Conservation (phyloP, 2,113 vertebrate species). For the Campylomormyrus tamandua region DNA sequence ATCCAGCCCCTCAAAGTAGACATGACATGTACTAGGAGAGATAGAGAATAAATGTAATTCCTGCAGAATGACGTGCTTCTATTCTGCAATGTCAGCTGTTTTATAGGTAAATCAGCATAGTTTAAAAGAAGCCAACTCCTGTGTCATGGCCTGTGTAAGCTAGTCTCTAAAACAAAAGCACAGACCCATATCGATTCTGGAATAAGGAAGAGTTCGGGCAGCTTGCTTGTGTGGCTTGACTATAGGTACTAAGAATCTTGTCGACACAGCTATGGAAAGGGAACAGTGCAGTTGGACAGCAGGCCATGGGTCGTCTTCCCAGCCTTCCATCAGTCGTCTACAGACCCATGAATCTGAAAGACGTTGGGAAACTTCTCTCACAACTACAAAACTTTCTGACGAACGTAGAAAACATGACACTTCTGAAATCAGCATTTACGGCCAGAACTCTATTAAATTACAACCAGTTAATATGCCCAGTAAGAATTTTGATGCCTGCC, state of each 20-base stretch:
- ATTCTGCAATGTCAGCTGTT: background rate
- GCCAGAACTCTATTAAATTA: background rate
- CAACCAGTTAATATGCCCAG: background rate
- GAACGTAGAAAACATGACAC: background rate
- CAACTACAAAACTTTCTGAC: background rate
- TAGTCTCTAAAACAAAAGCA: background rate
- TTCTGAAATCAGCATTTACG: background rate
- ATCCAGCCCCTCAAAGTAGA: background rate
- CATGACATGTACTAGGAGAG: background rate
- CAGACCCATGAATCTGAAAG: slow-evolving; percentile 37
- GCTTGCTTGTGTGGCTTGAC: background rate
- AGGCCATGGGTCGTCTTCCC: background rate
- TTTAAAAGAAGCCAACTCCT: background rate
- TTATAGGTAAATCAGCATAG: background rate
- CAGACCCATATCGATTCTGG: background rate
- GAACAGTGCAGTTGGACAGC: background rate
- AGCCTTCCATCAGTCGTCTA: slow-evolving; percentile 28
- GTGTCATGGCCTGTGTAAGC: no score
- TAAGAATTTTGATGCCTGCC: background rate
- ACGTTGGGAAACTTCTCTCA: background rate
- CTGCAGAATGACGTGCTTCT: background rate
- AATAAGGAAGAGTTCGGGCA: background rate
- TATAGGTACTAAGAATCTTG: background rate
- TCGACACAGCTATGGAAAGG: background rate
- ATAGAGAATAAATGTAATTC: background rate